Base-by-base conservation (phyloP, 2,113 vertebrate genomes). In the Microcebus jonahi region DNA sequence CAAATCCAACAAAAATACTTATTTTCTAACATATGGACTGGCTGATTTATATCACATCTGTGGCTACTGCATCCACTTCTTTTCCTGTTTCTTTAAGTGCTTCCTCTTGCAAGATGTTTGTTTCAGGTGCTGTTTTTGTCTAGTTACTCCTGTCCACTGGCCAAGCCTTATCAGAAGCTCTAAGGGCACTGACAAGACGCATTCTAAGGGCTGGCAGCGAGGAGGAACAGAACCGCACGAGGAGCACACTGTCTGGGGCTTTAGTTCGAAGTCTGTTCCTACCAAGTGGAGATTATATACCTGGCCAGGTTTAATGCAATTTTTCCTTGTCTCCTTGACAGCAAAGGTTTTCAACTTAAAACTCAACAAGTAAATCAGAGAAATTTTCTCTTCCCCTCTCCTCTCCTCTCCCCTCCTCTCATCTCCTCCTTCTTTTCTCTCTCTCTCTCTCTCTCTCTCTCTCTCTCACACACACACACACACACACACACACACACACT, bases 291-390 rank as follows among this genome's bases (percentile, higher is more conserved):
- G 23, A n/a, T 36, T 70, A 55, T 17, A 4, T 27, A 61, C 53
- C 12, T 55, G 9, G 11, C 5, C 25, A 23, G 27, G 42, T 48
- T 70, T 77, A 50, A 57, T 18, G 25, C 7, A 71, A 53, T 59
- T 71, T 75, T 67, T 48, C 80, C 39, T 77, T 82, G 45, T 59
- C 25, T 90, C 39, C 63, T 84, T 79, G 61, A 85, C 3, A 88
- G n/a, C 71, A 89, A 87, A 83, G 6, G 48, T 50, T 93, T 70
- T 88, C 71, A 79, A 59, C 39, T 67, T 63, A 79, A 90, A 89
- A 82, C 61, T 88, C 48, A 65, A 57, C 75, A 89, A 85, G 27
- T 17, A 96, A 93, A 61, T 87, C 75, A 68, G 29, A 77, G 25
- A 31, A 94, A 70, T 17, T 90, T 82, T 71, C 50, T 20, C 18